Conservation (phyloP, 2,113 vertebrate species). For the Cebus imitator region DNA sequence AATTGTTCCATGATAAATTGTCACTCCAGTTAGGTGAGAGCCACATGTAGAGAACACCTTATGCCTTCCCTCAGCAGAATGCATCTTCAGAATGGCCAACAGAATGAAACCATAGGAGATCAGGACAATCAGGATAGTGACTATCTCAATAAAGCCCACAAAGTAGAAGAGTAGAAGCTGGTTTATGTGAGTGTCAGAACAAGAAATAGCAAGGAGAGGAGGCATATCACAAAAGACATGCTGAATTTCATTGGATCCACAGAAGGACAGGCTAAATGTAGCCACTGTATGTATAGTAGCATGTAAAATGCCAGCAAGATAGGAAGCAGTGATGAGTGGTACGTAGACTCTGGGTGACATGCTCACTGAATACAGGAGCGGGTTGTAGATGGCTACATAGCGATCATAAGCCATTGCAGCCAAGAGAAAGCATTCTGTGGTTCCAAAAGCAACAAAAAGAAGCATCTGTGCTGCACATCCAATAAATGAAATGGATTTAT, state of each 20-base stretch:
- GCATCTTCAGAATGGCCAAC: conserved; percentile 41
- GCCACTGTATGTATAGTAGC: neutral
- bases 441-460: neutral
- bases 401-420: no score
- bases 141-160: neutral
- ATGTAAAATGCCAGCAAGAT: neutral
- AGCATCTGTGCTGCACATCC: conserved; percentile 37
- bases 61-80: conserved; percentile 24
- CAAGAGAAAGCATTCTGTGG: no score
- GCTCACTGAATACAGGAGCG: no score
- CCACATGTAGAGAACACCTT: conserved; percentile 62
- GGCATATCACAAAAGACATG: conserved; percentile 65
- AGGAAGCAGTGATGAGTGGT: conserved; percentile 17
- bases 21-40: conserved; percentile 58
- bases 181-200: conserved; percentile 42
- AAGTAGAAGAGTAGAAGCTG: conserved; percentile 56
- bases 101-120: conserved; percentile 65
- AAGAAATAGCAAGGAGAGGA: conserved; percentile 38
- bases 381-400: no score
- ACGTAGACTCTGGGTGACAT: neutral
- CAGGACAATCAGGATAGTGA: conserved; percentile 49
- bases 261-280: conserved; percentile 12
- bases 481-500: conserved; percentile 14
- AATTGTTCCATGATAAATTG: conserved; percentile 41
- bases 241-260: conserved; percentile 29